Percentiles rank a stretch among this genome's conserved stretches.
Conservation (phyloP, 2,113 vertebrate species). For the Boulengerochromis microlepis region DNA sequence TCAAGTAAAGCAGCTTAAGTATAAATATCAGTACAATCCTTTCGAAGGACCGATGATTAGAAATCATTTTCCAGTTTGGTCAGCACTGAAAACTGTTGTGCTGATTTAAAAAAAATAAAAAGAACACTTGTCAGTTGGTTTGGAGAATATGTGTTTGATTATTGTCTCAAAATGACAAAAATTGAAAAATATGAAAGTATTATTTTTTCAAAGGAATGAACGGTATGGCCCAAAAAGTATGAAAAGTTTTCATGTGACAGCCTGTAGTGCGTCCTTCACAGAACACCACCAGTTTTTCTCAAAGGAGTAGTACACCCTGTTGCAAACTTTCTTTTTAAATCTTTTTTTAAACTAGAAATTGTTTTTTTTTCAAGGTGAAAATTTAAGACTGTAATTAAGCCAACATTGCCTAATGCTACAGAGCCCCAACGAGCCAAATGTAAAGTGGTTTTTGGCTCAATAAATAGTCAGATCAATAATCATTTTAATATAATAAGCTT, state of each 20-base stretch:
- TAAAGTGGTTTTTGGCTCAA: neutral
- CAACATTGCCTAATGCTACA: neutral
- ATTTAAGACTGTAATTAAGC: neutral
- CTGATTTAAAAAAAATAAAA: neutral
- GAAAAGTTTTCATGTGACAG: neutral
- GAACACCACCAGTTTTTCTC: neutral
- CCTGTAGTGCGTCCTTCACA: neutral
- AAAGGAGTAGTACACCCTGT: neutral
- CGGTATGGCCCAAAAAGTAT: neutral
- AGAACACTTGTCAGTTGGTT: fast-evolving
- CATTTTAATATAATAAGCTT: neutral
- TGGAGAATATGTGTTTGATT: neutral
- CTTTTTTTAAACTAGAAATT: neutral
- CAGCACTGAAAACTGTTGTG: neutral
- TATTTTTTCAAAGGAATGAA: neutral
- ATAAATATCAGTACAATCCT: neutral
- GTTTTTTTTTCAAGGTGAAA: neutral
- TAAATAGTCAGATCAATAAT: neutral
- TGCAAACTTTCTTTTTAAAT: neutral
- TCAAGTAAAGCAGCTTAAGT: neutral
- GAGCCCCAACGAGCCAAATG: neutral
- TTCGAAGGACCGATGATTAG: neutral
- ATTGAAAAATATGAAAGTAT: neutral
- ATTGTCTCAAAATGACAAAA: neutral
- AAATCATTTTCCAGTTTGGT: neutral